A percentile compares a stretch with the other conserved stretches of the same genome.
phyloP scores from a whole-genome alignment of 1,140 invertebrate genomes.

The Orius insidiosus region DNA sequence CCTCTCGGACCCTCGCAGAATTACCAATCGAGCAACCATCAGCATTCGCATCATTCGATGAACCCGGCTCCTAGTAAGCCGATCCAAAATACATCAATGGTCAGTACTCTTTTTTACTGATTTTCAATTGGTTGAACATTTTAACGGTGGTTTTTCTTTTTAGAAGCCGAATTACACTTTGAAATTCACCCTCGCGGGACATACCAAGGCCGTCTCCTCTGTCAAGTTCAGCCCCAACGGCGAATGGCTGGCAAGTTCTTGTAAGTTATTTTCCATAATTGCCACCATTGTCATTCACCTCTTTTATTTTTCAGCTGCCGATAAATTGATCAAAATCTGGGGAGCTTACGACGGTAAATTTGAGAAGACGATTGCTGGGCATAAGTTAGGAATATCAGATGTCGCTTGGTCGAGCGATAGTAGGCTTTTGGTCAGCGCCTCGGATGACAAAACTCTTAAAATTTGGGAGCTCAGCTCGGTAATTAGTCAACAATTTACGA shows the following conservation, averaged over 20 bases:
- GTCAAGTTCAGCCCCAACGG: conserved; percentile 99
- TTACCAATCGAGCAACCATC: conserved; percentile 12
- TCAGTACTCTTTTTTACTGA: not conserved
- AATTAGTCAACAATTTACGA: conserved; percentile 25
- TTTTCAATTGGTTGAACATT: not conserved
- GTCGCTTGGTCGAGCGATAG: conserved; percentile 98
- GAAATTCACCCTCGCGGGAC: conserved; percentile 93
- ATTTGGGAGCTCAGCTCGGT: conserved; percentile 93
- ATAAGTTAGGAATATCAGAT: conserved; percentile 97
- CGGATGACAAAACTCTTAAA: conserved; percentile 98
- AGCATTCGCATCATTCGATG: conserved; percentile 2
- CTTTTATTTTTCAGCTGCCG: conserved; percentile 47
- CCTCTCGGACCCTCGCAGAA: conserved; percentile 16
- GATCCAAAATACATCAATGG: conserved; percentile 16
- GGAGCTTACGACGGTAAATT: conserved; percentile 99
- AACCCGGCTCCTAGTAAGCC: conserved; percentile 16
- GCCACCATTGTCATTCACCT: too few species aligned
- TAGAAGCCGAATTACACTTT: conserved; percentile 93
- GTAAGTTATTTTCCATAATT: conserved; percentile 52
- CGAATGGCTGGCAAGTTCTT: conserved; percentile 95
- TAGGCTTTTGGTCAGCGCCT: conserved; percentile 85
- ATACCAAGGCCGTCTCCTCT: conserved; percentile 97
- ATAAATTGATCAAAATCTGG: conserved; percentile 99
- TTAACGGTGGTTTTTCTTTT: conserved; percentile 24
- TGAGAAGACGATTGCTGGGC: conserved; percentile 95